These are phyloP conservation scores for Sphyrna mokarran DNA, from an alignment of 2,113 vertebrate species.

Conservation along the genomic window DNA sequence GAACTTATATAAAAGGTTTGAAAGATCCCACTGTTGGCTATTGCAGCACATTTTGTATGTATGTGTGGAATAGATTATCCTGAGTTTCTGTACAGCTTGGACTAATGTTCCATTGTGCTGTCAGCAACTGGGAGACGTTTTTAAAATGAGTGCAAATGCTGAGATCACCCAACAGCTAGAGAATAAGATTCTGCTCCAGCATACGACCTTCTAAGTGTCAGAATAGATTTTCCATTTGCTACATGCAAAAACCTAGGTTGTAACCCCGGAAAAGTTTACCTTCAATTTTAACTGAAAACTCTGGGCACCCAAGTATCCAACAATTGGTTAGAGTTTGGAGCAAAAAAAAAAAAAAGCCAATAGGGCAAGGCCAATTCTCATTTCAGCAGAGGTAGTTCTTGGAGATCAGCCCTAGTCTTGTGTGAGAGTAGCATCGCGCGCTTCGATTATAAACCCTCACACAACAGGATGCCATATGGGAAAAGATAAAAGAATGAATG, in stretches of 20 bases:
- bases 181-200: neutral
- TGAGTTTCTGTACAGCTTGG: neutral
- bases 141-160: neutral
- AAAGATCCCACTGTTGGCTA: neutral
- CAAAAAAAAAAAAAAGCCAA: no score
- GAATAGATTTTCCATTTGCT: conserved; percentile 51
- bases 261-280: conserved; percentile 38
- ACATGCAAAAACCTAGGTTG: neutral
- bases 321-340: neutral
- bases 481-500: no score
- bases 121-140: neutral
- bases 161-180: neutral
- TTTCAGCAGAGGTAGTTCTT: no score
- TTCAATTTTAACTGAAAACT: neutral
- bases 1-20: neutral
- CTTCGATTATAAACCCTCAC: no score
- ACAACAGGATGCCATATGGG: no score
- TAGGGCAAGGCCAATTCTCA: neutral
- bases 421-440: no score
- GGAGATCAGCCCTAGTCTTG: neutral
- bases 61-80: neutral
- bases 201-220: conserved; percentile 50
- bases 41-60: neutral
- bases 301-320: neutral
- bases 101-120: neutral